phyloP scores from a whole-genome alignment of 2,797 vertebrate species.

The Coilia nasus region DNA sequence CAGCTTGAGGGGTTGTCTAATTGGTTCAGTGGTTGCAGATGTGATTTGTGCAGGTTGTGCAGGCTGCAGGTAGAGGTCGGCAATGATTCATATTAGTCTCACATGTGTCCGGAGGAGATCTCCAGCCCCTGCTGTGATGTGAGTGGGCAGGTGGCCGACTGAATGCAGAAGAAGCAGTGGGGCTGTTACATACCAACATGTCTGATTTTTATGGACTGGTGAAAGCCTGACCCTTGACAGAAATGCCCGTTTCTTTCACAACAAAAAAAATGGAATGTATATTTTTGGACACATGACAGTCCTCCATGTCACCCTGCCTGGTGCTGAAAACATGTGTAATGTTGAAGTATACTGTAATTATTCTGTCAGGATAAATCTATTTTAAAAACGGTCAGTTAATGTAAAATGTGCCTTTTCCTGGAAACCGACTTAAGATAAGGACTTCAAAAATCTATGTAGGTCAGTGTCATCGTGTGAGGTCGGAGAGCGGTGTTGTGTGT shows the following conservation, averaged over 20 bases:
- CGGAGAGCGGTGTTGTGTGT: background rate
- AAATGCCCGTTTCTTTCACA: background rate
- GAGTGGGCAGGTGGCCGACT: background rate
- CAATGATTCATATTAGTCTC: conserved; percentile 6
- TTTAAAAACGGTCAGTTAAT: background rate
- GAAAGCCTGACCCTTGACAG: background rate
- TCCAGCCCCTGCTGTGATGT: background rate
- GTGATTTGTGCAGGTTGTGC: conserved; percentile 20
- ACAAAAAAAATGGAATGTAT: background rate
- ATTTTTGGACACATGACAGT: background rate
- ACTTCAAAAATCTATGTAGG: background rate
- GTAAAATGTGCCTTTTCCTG: background rate
- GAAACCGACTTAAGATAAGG: background rate
- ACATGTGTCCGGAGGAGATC: background rate
- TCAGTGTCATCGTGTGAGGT: background rate
- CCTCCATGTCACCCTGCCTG: background rate
- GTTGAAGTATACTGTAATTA: background rate
- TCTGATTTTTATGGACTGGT: background rate
- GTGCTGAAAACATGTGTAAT: background rate
- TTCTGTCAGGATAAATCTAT: background rate
- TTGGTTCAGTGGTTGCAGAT: conserved; percentile 3
- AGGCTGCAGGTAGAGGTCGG: conserved; percentile 18
- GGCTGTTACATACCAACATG: background rate
- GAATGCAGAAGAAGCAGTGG: background rate
- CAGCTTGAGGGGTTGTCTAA: background rate